These are phyloP conservation scores for Drosophila orena DNA, from an alignment of 1,140 invertebrate genomes.

Conservation along the genomic window DNA sequence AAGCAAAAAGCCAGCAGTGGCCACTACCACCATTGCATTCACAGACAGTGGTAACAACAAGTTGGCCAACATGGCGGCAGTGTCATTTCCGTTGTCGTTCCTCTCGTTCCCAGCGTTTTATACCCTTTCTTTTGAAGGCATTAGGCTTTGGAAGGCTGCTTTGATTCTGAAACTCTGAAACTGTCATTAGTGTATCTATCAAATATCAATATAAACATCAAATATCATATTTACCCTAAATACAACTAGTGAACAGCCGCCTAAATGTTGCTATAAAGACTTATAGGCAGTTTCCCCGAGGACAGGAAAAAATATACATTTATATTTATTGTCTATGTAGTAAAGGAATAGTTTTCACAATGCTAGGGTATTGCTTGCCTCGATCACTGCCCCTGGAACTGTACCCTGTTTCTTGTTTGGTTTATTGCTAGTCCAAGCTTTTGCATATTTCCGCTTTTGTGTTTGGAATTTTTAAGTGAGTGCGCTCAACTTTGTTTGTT, in stretches of 20 bases:
- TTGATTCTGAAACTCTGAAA: too few species aligned
- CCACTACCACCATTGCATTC: slow-evolving; percentile 7
- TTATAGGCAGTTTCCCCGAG: too few species aligned
- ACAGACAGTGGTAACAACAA: slow-evolving; percentile 40
- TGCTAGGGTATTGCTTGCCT: slow-evolving; percentile 2
- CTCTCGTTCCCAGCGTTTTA: neutral
- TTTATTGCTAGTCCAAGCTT: slow-evolving; percentile 55
- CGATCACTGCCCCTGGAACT: neutral
- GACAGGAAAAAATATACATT: too few species aligned
- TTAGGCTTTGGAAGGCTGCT: too few species aligned
- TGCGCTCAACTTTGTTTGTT: slow-evolving; percentile 66
- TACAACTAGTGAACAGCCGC: too few species aligned
- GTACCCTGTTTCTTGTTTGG: slow-evolving; percentile 6
- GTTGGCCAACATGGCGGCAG: slow-evolving; percentile 59
- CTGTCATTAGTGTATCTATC: too few species aligned
- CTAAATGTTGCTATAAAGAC: too few species aligned
- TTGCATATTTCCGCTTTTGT: slow-evolving; percentile 80
- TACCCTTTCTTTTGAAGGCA: neutral
- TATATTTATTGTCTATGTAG: neutral
- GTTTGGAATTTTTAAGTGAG: slow-evolving; percentile 79
- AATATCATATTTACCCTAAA: too few species aligned
- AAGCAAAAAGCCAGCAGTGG: slow-evolving; percentile 20
- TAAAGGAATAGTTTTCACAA: neutral
- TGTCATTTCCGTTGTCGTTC: slow-evolving; percentile 64
- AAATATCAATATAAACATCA: too few species aligned